Evolutionary conservation across 37 sponge, comb jelly and placozoan species (phyloP).

Genomic region (Axinella damicornis): DNA sequence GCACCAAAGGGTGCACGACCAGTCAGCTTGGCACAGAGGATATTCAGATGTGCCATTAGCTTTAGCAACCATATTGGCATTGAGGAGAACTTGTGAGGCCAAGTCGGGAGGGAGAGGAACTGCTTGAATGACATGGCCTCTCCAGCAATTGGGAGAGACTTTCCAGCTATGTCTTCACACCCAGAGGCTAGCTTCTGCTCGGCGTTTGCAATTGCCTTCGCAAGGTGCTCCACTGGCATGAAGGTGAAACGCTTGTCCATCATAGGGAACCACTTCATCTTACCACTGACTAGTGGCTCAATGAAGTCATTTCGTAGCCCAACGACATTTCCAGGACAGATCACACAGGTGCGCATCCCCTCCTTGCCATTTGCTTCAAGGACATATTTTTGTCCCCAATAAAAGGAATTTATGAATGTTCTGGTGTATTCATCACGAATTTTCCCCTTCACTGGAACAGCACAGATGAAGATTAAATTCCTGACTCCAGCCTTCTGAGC

Average conservation of each 20-base stretch:
- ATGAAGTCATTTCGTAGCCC: slow-evolving; percentile 48
- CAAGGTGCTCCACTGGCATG: slow-evolving; percentile 52
- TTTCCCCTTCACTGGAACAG: not conserved
- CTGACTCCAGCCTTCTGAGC: slow-evolving; percentile 61
- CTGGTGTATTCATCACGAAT: not conserved
- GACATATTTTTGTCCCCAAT: slow-evolving; percentile 11
- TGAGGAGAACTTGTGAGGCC: slow-evolving; percentile 49
- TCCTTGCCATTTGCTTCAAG: slow-evolving; percentile 33
- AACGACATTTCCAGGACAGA: slow-evolving; percentile 41
- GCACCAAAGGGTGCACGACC: slow-evolving; percentile 74
- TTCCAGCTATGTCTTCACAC: slow-evolving; percentile 24
- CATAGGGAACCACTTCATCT: slow-evolving; percentile 39
- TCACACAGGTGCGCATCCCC: slow-evolving; percentile 62
- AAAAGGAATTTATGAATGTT: slow-evolving; percentile 40
- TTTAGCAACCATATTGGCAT: slow-evolving; percentile 23
- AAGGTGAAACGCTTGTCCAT: slow-evolving; percentile 6
- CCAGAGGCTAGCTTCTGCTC: slow-evolving; percentile 55
- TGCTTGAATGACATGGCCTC: slow-evolving; percentile 52
- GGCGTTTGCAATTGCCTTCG: slow-evolving; percentile 32
- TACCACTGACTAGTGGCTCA: slow-evolving; percentile 32
- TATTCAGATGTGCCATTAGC: slow-evolving; percentile 39
- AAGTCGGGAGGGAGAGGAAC: slow-evolving; percentile 50
- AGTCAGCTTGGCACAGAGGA: slow-evolving; percentile 36
- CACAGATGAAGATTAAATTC: slow-evolving; percentile 26
- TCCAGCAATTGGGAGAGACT: slow-evolving; percentile 47